Evolutionary conservation across 2,113 vertebrate species (phyloP).

Genomic region (Ursus arctos): DNA sequence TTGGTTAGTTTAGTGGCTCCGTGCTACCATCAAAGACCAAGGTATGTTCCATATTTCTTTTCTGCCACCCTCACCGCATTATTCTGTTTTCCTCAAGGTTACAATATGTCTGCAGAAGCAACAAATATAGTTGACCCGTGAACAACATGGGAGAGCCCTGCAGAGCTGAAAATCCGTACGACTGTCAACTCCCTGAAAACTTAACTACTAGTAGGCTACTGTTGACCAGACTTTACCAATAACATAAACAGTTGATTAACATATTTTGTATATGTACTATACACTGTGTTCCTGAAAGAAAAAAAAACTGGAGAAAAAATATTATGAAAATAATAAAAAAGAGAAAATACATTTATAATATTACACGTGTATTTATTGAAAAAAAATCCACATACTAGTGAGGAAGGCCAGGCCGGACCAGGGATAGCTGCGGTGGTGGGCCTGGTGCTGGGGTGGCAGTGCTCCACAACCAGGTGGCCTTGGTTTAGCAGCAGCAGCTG

Average conservation of each 20-base stretch:
- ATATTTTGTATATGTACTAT: background rate
- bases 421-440: background rate
- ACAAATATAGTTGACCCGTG: background rate
- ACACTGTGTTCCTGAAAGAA: background rate
- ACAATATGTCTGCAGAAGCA: accelerated
- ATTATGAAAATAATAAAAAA: background rate
- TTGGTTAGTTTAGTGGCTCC: background rate
- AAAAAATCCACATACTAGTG: background rate
- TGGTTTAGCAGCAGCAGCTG: background rate
- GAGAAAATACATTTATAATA: background rate
- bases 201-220: background rate
- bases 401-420: background rate
- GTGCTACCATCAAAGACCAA: background rate
- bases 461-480: background rate
- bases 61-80: background rate
- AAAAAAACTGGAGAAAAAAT: background rate
- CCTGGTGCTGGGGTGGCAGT: background rate
- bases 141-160: background rate
- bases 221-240: background rate
- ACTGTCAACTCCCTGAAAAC: background rate
- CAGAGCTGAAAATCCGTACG: background rate
- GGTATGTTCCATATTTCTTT: background rate
- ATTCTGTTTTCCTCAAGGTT: background rate
- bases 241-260: background rate
- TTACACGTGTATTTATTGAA: background rate